These are phyloP conservation scores for Ooceraea biroi DNA, from an alignment of 1,140 invertebrate species.

Conservation along the genomic window DNA sequence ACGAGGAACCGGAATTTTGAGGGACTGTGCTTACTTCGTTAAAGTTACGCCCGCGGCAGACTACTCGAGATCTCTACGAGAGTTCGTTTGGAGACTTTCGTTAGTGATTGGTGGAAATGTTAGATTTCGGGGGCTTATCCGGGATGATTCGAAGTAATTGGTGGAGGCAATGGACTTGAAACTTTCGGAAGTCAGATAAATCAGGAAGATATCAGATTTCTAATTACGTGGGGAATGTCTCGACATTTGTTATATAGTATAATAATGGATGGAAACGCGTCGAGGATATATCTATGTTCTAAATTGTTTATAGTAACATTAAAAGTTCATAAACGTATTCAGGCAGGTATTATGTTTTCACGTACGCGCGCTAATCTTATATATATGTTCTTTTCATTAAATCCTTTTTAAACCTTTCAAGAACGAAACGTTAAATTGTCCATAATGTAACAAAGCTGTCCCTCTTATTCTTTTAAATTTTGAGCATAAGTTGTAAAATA, in stretches of 20 bases:
- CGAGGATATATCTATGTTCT: not conserved
- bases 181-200: constrained; percentile 33
- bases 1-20: constrained; percentile 32
- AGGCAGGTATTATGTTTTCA: not conserved
- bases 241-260: not conserved
- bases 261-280: not conserved
- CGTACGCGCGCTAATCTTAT: not conserved
- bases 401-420: constrained; percentile 3
- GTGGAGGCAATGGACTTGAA: constrained; percentile 2
- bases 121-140: constrained; percentile 32
- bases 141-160: constrained; percentile 53
- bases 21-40: constrained; percentile 52
- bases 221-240: not conserved
- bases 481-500: constrained; percentile 23
- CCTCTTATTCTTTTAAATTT: constrained; percentile 16
- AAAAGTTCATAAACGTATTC: not conserved
- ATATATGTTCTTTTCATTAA: not conserved
- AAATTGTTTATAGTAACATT: too few species aligned
- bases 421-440: not conserved
- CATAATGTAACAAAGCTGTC: not conserved
- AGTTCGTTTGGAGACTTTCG: constrained; percentile 56
- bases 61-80: constrained; percentile 36
- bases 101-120: constrained; percentile 43
- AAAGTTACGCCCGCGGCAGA: constrained; percentile 59
- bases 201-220: constrained; percentile 30